These are phyloP conservation scores for Melitaea cinxia DNA, from an alignment of 1,140 invertebrate species.

Conservation along the genomic window DNA sequence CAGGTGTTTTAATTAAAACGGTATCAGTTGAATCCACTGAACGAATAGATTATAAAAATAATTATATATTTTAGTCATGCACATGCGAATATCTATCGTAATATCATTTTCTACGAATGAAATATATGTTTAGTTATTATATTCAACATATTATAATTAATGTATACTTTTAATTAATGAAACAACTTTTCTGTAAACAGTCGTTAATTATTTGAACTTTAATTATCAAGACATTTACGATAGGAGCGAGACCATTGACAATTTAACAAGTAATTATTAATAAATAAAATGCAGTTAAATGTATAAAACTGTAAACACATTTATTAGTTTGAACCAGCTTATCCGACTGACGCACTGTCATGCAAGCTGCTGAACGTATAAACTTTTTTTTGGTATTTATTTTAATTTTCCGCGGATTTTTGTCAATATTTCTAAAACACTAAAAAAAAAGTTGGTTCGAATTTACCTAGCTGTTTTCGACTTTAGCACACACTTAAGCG, in stretches of 20 bases:
- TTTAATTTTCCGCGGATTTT: no score
- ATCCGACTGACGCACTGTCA: no score
- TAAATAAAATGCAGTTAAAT: background rate
- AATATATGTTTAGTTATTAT: no score
- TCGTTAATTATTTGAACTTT: constrained; percentile 11
- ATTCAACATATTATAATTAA: no score
- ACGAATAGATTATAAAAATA: constrained; percentile 5
- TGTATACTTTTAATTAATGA: background rate
- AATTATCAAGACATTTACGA: background rate
- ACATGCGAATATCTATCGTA: background rate
- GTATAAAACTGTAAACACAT: background rate
- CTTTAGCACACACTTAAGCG: no score
- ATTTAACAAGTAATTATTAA: background rate
- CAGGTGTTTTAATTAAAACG: constrained; percentile 11
- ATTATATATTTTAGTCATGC: no score
- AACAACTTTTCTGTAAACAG: background rate
- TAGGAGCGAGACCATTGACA: background rate
- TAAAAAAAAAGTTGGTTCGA: no score
- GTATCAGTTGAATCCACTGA: background rate
- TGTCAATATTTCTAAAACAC: no score
- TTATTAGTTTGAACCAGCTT: background rate
- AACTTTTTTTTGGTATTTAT: no score
- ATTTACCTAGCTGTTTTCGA: no score
- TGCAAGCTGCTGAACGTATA: no score
- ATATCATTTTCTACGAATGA: no score